Percentiles rank a stretch among this genome's conserved stretches.
phyloP scores from a whole-genome alignment of 2,113 vertebrate species.

The Clarias macrocephalus region DNA sequence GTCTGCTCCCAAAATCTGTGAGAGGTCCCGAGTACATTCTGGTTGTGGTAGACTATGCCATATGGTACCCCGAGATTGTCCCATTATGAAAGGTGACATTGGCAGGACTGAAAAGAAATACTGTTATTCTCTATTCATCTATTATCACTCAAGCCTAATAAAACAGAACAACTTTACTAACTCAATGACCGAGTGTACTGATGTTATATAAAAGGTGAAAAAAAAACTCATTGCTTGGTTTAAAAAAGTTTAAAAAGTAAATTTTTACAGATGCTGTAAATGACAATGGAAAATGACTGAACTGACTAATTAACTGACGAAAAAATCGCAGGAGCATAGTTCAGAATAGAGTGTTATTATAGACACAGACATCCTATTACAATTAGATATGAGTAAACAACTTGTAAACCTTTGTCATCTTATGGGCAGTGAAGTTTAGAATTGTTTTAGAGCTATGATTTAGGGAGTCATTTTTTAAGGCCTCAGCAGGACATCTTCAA shows the following conservation, averaged over 20 bases:
- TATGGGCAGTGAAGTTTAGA: not conserved
- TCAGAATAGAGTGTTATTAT: not conserved
- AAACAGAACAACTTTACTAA: not conserved
- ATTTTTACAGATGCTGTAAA: not conserved
- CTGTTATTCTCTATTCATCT: not conserved
- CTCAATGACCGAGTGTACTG: not conserved
- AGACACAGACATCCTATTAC: not conserved
- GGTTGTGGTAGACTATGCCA: no score
- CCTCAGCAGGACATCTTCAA: conserved; percentile 12
- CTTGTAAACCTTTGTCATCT: not conserved
- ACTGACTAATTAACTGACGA: not conserved
- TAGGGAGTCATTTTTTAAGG: conserved; percentile 6
- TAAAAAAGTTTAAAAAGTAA: not conserved
- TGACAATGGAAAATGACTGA: conserved; percentile 24
- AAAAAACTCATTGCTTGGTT: not conserved
- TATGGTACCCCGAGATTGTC: no score
- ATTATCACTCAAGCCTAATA: not conserved
- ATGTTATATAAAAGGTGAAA: not conserved
- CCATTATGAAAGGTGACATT: no score
- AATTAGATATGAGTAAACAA: not conserved
- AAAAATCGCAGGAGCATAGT: not conserved
- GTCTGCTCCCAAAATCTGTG: no score
- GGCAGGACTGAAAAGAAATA: not conserved
- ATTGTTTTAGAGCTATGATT: not conserved
- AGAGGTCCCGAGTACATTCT: no score